A percentile compares a stretch with the other conserved stretches of the same genome.
Conservation (phyloP, 2,113 vertebrate genomes). For the human (Homo sapiens) region DNA sequence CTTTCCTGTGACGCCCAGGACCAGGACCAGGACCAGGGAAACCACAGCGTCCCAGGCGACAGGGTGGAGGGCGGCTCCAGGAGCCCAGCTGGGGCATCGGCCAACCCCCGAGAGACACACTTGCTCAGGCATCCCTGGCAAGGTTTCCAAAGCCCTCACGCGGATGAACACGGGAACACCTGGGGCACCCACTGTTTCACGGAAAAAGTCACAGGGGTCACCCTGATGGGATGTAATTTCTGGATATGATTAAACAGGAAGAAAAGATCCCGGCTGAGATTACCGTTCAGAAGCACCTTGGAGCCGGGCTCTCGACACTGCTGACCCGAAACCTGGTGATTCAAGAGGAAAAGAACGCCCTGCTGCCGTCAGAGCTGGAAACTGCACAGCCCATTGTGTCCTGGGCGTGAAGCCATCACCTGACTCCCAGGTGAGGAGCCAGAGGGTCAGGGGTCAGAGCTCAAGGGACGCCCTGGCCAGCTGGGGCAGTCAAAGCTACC, state of each 20-base stretch:
- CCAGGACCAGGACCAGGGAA: neutral
- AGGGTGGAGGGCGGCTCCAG: neutral
- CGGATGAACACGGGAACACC: neutral
- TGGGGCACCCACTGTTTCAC: fast-evolving
- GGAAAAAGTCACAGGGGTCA: neutral
- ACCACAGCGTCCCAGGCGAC: neutral
- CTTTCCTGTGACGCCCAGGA: too few species aligned
- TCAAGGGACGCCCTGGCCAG: fast-evolving
- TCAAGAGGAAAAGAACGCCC: neutral
- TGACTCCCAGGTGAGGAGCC: fast-evolving
- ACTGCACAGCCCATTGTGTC: neutral
- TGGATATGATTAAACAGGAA: neutral
- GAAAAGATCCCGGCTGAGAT: neutral
- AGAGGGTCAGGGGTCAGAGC: neutral
- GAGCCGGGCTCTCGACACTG: neutral
- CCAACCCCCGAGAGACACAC: neutral
- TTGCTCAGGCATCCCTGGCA: too few species aligned
- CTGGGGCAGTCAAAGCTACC: neutral
- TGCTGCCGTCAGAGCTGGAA: neutral
- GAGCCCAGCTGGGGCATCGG: neutral
- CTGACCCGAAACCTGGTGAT: neutral
- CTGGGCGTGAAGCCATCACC: neutral
- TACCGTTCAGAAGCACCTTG: neutral
- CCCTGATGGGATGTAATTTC: neutral
- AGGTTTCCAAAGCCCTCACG: neutral